Evolutionary conservation across 2,888 invertebrate species (phyloP).

Genomic region (Cyclophora punctaria): DNA sequence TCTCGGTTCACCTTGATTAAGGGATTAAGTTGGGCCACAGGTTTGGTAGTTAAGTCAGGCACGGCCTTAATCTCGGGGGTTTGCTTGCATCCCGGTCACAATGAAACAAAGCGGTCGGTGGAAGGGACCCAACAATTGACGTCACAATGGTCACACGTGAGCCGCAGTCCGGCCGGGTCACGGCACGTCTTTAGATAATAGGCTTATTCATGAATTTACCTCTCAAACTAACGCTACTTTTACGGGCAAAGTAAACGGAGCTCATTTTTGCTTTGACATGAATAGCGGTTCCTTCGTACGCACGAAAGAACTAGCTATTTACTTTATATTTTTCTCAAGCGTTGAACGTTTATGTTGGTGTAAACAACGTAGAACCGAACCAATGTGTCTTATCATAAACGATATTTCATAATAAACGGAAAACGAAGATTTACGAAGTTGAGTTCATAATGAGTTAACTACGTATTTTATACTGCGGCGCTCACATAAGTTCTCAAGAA

Average conservation of each 20-base stretch:
- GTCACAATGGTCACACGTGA: slow-evolving; percentile 16
- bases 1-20: slow-evolving; percentile 14
- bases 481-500: background rate
- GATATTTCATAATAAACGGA: too few relatives aligned
- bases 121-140: slow-evolving; percentile 11
- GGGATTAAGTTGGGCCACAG: slow-evolving; percentile 12
- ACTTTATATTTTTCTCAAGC: too few relatives aligned
- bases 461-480: too few relatives aligned
- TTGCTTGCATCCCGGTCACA: slow-evolving; percentile 8
- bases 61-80: slow-evolving; percentile 9
- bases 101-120: slow-evolving; percentile 12
- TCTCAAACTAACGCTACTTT: slow-evolving; percentile 4
- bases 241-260: background rate
- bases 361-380: too few relatives aligned
- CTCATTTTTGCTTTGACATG: too few relatives aligned
- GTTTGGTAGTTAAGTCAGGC: slow-evolving; percentile 4
- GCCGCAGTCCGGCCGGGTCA: slow-evolving; percentile 14
- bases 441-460: too few relatives aligned
- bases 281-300: too few relatives aligned
- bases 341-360: too few relatives aligned
- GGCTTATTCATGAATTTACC: slow-evolving; percentile 28
- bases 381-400: too few relatives aligned
- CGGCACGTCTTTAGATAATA: slow-evolving; percentile 31
- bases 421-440: too few relatives aligned
- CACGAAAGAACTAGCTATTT: too few relatives aligned